Conservation (phyloP, 2,888 invertebrate genomes). For the Hypsopygia costalis region DNA sequence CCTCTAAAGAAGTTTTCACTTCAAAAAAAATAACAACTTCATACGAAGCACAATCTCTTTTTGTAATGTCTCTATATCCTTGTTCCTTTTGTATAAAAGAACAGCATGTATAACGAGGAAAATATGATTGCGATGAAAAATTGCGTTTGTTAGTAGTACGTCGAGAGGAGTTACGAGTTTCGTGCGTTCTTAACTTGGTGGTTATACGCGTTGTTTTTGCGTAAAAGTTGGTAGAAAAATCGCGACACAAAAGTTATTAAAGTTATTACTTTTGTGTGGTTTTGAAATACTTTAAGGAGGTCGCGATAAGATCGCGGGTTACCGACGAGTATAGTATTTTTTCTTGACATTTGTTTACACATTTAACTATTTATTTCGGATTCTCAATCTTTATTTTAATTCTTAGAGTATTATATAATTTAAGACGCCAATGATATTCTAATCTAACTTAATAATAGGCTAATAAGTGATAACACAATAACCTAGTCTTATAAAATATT, state of each 20-base stretch:
- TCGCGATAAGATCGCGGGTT: constrained; percentile 12
- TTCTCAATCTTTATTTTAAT: no score
- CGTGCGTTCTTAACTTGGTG: constrained; percentile 24
- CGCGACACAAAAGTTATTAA: constrained; percentile 19
- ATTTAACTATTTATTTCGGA: no score
- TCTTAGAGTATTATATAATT: no score
- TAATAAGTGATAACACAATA: no score
- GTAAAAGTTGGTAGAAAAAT: constrained; percentile 20
- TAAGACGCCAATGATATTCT: no score
- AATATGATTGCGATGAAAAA: constrained; percentile 39
- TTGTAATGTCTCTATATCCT: not conserved
- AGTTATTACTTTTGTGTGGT: constrained; percentile 19
- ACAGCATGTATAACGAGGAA: constrained; percentile 26
- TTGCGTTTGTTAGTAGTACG: constrained; percentile 38
- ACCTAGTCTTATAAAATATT: no score
- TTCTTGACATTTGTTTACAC: no score
- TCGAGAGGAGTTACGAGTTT: constrained; percentile 25
- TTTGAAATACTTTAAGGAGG: constrained; percentile 17
- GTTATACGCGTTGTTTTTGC: constrained; percentile 15
- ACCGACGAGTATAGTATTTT: not conserved
- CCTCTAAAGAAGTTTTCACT: no score
- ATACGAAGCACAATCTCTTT: no score
- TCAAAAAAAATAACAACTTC: no score
- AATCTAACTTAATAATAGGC: no score
- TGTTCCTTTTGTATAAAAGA: constrained; percentile 9